These are phyloP conservation scores for Andrena fulva DNA, from an alignment of 2,888 invertebrate species.

Conservation along the genomic window DNA sequence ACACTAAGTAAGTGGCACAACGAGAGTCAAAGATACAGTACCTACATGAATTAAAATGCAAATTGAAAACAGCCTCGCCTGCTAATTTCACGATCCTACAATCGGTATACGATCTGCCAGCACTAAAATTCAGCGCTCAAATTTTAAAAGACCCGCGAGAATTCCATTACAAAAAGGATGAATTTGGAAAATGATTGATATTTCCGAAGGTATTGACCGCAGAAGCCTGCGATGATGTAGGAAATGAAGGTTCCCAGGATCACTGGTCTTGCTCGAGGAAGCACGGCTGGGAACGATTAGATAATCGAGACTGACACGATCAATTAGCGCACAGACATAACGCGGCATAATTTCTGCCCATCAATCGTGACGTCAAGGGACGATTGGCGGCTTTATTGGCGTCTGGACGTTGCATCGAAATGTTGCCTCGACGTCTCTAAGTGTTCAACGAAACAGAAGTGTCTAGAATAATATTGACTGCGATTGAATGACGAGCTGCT, in stretches of 20 bases:
- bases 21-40: neutral
- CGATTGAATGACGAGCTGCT: neutral
- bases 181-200: no score
- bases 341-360: conserved; percentile 73
- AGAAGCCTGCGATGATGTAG: neutral
- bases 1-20: neutral
- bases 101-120: neutral
- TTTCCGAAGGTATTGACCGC: neutral
- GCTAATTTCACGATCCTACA: neutral
- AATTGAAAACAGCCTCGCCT: neutral
- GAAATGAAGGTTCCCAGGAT: conserved; percentile 4
- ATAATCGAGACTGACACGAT: conserved; percentile 69
- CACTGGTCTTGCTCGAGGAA: conserved; percentile 16
- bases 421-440: neutral
- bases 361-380: conserved; percentile 76
- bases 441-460: neutral
- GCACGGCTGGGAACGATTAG: conserved; percentile 60
- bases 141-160: no score
- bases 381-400: conserved; percentile 26
- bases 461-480: conserved; percentile 7
- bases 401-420: neutral
- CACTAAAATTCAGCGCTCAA: no score
- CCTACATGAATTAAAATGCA: neutral
- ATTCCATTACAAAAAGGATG: no score
- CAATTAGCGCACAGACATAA: conserved; percentile 72